A percentile compares a stretch with the other conserved stretches of the same genome.
Evolutionary conservation across 2,797 vertebrate genomes (phyloP).

Genomic region (Takifugu ocellatus): DNA sequence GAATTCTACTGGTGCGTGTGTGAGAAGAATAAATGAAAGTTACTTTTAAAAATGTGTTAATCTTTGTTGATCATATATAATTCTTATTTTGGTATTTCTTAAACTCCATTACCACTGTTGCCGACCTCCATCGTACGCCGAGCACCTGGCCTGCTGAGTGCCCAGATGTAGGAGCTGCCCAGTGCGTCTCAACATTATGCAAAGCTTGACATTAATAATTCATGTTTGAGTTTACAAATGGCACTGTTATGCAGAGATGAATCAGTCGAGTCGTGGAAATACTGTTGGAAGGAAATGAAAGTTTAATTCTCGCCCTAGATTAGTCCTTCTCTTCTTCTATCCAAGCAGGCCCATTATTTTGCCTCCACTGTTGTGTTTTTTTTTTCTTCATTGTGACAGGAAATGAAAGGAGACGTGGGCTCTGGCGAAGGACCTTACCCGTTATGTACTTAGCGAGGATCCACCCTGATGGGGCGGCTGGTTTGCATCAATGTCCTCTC

Average conservation of each 20-base stretch:
- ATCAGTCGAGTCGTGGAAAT: slow-evolving; percentile 68
- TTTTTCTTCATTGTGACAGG: slow-evolving; percentile 49
- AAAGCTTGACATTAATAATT: slow-evolving; percentile 73
- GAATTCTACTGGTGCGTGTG: slow-evolving; percentile 34
- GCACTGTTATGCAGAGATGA: slow-evolving; percentile 66
- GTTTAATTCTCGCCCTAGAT: slow-evolving; percentile 79
- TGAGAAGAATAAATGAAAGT: not conserved
- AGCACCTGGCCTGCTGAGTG: slow-evolving; percentile 39
- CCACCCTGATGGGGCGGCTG: slow-evolving; percentile 64
- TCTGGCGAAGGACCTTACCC: slow-evolving; percentile 52
- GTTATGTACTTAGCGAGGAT: slow-evolving; percentile 59
- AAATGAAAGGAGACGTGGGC: slow-evolving; percentile 64
- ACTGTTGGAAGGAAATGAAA: slow-evolving; percentile 77
- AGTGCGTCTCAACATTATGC: slow-evolving; percentile 62
- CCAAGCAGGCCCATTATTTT: slow-evolving; percentile 69
- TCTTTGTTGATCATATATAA: not conserved
- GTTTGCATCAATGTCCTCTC: slow-evolving; percentile 42
- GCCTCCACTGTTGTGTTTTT: slow-evolving; percentile 36
- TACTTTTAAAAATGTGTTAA: too few relatives aligned
- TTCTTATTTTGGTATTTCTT: slow-evolving; percentile 30
- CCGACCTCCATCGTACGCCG: slow-evolving; percentile 36
- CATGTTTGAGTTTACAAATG: slow-evolving; percentile 76
- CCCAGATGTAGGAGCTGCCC: slow-evolving; percentile 62
- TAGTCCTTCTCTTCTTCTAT: slow-evolving; percentile 59
- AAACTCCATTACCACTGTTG: slow-evolving; percentile 34